These are phyloP conservation scores for Diaperis boleti DNA, from an alignment of 2,888 invertebrate species.

Conservation along the genomic window DNA sequence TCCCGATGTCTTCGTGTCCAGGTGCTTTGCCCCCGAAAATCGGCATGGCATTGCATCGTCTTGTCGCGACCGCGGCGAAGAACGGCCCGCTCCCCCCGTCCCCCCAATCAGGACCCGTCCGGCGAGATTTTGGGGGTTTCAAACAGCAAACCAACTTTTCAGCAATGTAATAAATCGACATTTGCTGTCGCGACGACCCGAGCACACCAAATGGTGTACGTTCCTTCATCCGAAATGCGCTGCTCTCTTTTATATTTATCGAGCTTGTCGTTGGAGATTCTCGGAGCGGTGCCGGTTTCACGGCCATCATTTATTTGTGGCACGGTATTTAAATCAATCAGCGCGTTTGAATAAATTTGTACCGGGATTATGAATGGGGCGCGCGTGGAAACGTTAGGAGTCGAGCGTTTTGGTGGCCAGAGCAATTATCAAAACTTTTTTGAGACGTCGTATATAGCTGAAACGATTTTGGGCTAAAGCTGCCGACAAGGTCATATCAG, in stretches of 20 bases:
- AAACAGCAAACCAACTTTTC: conserved; percentile 61
- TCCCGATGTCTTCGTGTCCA: too few relatives aligned
- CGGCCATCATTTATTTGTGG: conserved; percentile 39
- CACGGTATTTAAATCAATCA: conserved; percentile 41
- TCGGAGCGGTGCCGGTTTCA: conserved; percentile 34
- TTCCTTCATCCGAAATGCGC: conserved; percentile 12
- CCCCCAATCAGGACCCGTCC: conserved; percentile 26
- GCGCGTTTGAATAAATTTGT: conserved; percentile 40
- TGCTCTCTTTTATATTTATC: conserved; percentile 39
- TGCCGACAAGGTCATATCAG: too few relatives aligned
- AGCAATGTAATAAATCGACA: conserved; percentile 60
- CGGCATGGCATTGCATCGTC: conserved; percentile 15
- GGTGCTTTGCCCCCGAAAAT: not conserved
- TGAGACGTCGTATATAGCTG: too few relatives aligned
- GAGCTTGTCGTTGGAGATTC: conserved; percentile 34
- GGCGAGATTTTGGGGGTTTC: conserved; percentile 58
- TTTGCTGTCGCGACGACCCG: conserved; percentile 54
- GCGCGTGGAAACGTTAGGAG: not conserved
- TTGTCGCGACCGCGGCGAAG: conserved; percentile 18
- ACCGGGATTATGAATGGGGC: conserved; percentile 37
- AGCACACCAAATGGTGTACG: conserved; percentile 54
- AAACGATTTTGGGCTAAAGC: conserved; percentile 47
- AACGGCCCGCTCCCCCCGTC: conserved; percentile 2
- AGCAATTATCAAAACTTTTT: too few relatives aligned
- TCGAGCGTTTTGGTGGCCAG: too few relatives aligned